Conservation (phyloP, 2,113 vertebrate species). For the Cichladusa arquata region DNA sequence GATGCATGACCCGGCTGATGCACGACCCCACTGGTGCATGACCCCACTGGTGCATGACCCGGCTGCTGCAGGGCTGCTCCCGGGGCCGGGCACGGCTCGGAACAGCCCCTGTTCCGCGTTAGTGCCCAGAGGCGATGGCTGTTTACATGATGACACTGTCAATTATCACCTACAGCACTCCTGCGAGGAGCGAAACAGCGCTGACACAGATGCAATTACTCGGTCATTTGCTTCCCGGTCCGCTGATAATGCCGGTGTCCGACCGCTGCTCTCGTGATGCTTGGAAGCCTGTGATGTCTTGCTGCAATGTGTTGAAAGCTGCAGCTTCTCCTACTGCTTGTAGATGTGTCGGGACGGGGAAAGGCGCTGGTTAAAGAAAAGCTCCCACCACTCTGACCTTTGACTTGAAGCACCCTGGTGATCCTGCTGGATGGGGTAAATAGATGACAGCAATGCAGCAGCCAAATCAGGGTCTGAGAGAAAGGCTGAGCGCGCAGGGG, state of each 20-base stretch:
- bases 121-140: neutral
- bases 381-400: neutral
- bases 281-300: neutral
- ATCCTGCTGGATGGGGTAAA: neutral
- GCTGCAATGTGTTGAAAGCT: neutral
- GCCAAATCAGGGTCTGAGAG: neutral
- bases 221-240: neutral
- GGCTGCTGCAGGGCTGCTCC: neutral
- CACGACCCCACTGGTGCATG: too few relatives aligned
- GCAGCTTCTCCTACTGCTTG: accelerated
- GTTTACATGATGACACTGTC: neutral
- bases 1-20: too few relatives aligned
- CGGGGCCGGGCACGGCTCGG: neutral
- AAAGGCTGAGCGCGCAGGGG: neutral
- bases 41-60: too few relatives aligned
- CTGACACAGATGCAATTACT: neutral
- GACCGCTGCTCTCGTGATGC: neutral
- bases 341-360: accelerated
- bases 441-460: accelerated
- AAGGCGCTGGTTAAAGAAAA: neutral
- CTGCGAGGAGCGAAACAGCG: neutral
- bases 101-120: neutral
- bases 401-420: neutral
- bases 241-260: neutral
- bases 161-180: slow-evolving; percentile 20